Percentiles rank a stretch among this genome's conserved stretches.
Evolutionary conservation across 2,113 vertebrate genomes (phyloP).

Genomic region (rat (Rattus norvegicus)): GRCr8 NC_086024.1:78814501-78815000

Average conservation of each 20-base stretch:
- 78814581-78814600: not conserved
- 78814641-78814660: not conserved
- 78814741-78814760: too few relatives aligned
- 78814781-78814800: too few relatives aligned
- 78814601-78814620: not conserved
- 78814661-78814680: not conserved
- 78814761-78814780: too few relatives aligned
- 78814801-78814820: too few relatives aligned
- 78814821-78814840: too few relatives aligned
- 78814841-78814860: constrained; percentile 7
- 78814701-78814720: constrained; percentile 48
- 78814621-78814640: not conserved
- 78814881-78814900: not conserved
- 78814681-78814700: constrained; percentile 12
- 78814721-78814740: too few relatives aligned
- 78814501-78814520: constrained; percentile 4
- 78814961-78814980: constrained; percentile 27
- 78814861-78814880: not conserved
- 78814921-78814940: constrained; percentile 35
- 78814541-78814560: not conserved
- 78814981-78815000: not conserved
- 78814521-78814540: not conserved
- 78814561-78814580: too few relatives aligned
- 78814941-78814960: not conserved
- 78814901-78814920: constrained; percentile 57